These are phyloP conservation scores for Pygmarrhopalites habei DNA, from an alignment of 1,140 invertebrate genomes.

Conservation along the genomic window DNA sequence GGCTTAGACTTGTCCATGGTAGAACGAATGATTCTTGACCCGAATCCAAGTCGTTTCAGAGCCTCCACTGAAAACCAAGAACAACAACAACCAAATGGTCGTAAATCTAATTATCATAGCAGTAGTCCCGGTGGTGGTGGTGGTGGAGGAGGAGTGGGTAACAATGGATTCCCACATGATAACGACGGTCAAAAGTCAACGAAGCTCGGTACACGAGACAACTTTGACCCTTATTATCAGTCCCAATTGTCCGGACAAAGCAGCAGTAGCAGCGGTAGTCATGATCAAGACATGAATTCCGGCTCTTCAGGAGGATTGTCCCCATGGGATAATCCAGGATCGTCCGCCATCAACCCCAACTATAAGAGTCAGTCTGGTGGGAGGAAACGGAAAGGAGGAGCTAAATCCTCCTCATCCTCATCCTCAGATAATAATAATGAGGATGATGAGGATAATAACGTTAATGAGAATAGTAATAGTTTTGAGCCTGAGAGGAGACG, in stretches of 20 bases:
- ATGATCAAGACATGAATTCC: too few species aligned
- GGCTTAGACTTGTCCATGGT: slow-evolving; percentile 31
- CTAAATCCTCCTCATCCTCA: neutral
- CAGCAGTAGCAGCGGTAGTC: neutral
- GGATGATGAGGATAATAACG: slow-evolving; percentile 17
- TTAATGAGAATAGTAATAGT: slow-evolving; percentile 2
- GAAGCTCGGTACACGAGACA: neutral
- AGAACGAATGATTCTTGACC: slow-evolving; percentile 35
- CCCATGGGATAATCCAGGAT: too few species aligned
- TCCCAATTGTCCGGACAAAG: neutral
- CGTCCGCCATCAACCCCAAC: too few species aligned
- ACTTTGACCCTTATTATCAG: neutral
- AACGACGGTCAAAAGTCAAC: neutral
- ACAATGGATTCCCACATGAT: neutral
- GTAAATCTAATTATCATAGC: neutral
- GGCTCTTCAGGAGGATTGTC: too few species aligned
- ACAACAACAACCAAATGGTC: neutral
- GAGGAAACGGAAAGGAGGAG: neutral
- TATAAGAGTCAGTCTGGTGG: neutral
- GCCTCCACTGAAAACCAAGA: neutral
- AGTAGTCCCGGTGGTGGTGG: neutral
- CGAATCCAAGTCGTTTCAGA: slow-evolving; percentile 12
- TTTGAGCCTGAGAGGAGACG: too few species aligned
- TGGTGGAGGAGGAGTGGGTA: neutral
- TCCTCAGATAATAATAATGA: slow-evolving; percentile 13